Conservation (phyloP, 2,113 vertebrate genomes). For the Ceratotherium simum region DNA sequence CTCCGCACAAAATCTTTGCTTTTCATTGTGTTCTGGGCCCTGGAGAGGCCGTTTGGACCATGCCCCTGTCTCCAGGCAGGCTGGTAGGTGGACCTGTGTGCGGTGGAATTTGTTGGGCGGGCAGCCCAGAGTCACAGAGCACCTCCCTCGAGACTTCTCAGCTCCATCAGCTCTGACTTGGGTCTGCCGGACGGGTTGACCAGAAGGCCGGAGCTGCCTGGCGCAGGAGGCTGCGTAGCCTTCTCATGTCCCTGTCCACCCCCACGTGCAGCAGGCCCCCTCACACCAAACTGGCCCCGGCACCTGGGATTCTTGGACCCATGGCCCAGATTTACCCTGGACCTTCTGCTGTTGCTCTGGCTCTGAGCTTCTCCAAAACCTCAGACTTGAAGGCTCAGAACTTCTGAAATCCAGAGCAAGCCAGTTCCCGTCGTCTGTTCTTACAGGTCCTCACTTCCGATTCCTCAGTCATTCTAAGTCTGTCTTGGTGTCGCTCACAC, state of each 20-base stretch:
- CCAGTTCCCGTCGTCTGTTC: background rate
- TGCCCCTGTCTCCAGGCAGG: background rate
- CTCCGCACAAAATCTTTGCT: background rate
- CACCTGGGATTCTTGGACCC: background rate
- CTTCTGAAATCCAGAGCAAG: background rate
- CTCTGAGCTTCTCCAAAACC: background rate
- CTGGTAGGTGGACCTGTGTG: background rate
- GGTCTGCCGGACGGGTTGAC: background rate
- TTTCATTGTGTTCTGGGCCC: background rate
- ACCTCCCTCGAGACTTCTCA: background rate
- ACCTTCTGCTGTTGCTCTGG: background rate
- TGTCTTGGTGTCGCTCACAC: background rate
- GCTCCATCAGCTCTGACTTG: too few relatives aligned
- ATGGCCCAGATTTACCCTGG: too few relatives aligned
- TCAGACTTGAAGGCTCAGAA: background rate
- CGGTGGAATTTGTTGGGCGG: background rate
- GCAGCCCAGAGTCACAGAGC: background rate
- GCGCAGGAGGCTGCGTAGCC: background rate
- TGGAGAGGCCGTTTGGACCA: background rate
- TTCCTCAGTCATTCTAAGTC: background rate
- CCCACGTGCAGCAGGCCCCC: background rate
- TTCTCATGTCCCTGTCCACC: background rate
- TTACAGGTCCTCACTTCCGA: rapidly evolving
- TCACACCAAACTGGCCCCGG: background rate
- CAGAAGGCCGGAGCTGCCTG: background rate